phyloP scores from a whole-genome alignment of 2,888 invertebrate species.

The Emmelina monodactyla region DNA sequence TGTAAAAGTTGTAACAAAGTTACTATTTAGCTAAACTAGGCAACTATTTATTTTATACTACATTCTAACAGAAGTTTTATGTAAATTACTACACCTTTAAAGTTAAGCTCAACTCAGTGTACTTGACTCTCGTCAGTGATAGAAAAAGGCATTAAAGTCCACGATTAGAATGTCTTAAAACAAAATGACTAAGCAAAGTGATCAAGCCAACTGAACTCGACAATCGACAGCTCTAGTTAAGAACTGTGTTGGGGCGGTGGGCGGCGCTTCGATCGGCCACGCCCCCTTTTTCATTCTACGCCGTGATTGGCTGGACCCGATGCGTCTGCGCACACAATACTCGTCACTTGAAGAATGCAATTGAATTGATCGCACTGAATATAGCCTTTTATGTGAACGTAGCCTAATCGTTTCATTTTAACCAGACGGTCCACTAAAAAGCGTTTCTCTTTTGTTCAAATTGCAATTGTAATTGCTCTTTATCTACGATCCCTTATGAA shows the following conservation, averaged over 20 bases:
- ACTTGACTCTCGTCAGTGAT: too few relatives aligned
- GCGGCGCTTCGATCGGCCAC: conserved; percentile 24
- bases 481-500: too few relatives aligned
- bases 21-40: too few relatives aligned
- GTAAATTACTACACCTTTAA: too few relatives aligned
- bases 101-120: too few relatives aligned
- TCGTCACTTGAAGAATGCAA: conserved; percentile 47
- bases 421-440: neutral
- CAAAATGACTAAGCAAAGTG: conserved; percentile 16
- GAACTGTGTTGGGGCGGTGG: conserved; percentile 41
- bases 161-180: too few relatives aligned
- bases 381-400: conserved; percentile 37
- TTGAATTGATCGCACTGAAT: conserved; percentile 43
- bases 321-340: conserved; percentile 39
- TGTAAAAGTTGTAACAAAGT: too few relatives aligned
- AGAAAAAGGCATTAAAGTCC: too few relatives aligned
- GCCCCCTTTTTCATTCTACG: conserved; percentile 27
- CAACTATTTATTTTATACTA: too few relatives aligned
- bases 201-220: conserved; percentile 26
- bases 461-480: too few relatives aligned
- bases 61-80: too few relatives aligned
- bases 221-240: conserved; percentile 42
- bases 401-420: conserved; percentile 23
- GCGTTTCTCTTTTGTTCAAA: too few relatives aligned
- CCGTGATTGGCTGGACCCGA: conserved; percentile 36